A percentile compares a stretch with the other conserved stretches of the same genome.
phyloP scores from a whole-genome alignment of 2,797 vertebrate species.

The Notolepis coatsorum region DNA sequence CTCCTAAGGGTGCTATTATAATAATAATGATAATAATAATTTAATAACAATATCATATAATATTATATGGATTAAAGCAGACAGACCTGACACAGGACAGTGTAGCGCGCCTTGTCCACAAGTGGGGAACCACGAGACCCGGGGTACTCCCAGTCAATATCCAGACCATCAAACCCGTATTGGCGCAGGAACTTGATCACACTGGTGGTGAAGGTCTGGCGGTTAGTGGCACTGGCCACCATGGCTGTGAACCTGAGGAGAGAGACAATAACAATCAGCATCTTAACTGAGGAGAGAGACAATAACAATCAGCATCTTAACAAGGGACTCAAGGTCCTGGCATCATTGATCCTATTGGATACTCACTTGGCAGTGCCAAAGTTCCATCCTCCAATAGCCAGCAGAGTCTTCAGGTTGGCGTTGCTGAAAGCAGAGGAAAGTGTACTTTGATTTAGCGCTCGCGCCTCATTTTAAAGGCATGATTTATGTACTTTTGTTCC shows the following conservation, averaged over 20 bases:
- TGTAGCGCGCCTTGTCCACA: conserved; percentile 72
- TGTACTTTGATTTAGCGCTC: background rate
- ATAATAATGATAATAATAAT: too few species aligned
- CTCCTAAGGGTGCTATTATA: too few species aligned
- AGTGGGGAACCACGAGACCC: conserved; percentile 69
- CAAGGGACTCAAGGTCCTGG: background rate
- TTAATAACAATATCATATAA: too few species aligned
- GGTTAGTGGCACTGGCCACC: conserved; percentile 70
- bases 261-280: background rate
- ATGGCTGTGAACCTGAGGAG: conserved; percentile 79
- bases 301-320: too few species aligned
- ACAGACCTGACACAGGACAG: conserved; percentile 78
- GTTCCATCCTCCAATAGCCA: conserved; percentile 86
- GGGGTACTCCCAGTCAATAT: conserved; percentile 85
- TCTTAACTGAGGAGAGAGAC: conserved; percentile 30
- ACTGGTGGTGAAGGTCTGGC: conserved; percentile 79
- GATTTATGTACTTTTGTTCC: background rate
- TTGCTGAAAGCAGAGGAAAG: conserved; percentile 65
- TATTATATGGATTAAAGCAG: background rate
- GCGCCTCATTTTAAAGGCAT: background rate
- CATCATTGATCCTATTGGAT: background rate
- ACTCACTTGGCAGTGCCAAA: conserved; percentile 76
- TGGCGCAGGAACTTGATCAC: conserved; percentile 78
- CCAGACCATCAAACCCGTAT: conserved; percentile 83
- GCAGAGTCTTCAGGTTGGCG: conserved; percentile 83